Evolutionary conservation across 35 echinoderm and acorn worm species (phyloP), one percentile per base, ranked within the genome.

Genomic region (Stichopus chloronotus): DNA sequence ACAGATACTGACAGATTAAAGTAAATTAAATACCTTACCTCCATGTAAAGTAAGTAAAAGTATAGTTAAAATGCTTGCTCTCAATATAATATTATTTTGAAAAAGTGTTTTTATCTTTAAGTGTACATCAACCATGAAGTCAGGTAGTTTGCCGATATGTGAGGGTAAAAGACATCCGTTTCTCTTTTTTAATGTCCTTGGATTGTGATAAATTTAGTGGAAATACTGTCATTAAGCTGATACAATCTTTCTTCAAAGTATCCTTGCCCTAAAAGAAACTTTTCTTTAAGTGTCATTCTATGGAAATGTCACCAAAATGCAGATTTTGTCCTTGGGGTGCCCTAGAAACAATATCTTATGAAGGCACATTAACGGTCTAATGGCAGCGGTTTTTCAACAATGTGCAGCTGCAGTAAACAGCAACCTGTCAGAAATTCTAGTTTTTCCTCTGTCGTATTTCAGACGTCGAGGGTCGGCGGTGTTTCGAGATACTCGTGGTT

Each of bases 401-500:
- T 19, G 30, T 43, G 30, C 30, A 43, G 30, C 30, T 43, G 30
- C 30, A 43, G 30, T 43, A 43, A 43, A 43, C 30, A 43, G 30
- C 30, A 43, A 43, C 30, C 30, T 43, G 30, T 43, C 30, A 43
- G 30, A 43, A 43, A 43, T 43, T 43, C 30, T 43, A 43, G 30
- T 19, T 65, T 19, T 14, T 65, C 19, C 61, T 65, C 61, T 65
- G 11, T 11, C 4, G 61, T 65, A 65, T 19, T 65, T 65, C 19
- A 65, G 61, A 65, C 61, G 9, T 65, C 19, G 61, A 65, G 61
- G 61, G 19, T 19, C 4, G 61, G 61, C 19, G 61, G 61, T 9
- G 55, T 8, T 11, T 83, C 79, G 7, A 83, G 79, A 55, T 54
- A 83, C 79, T 83, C 79, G 17, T 83, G 79, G 79, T 13, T 83